These are phyloP conservation scores for Petrolisthes cinctipes DNA, from an alignment of 2,888 invertebrate genomes.

Conservation along the genomic window DNA sequence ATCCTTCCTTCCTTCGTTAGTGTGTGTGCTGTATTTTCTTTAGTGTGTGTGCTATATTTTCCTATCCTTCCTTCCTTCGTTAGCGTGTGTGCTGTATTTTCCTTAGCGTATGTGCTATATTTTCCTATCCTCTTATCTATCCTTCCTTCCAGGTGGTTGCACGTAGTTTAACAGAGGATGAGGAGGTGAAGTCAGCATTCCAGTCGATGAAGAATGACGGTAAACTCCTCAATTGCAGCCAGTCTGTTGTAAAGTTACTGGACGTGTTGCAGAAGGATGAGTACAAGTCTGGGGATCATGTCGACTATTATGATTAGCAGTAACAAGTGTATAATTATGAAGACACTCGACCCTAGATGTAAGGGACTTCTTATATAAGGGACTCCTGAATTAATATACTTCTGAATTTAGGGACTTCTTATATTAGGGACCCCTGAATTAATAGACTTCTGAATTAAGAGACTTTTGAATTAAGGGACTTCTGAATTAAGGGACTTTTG, in stretches of 20 bases:
- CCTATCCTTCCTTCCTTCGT: no score
- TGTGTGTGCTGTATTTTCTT: no score
- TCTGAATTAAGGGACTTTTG: no score
- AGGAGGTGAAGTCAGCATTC: conserved; percentile 76
- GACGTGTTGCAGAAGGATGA: conserved; percentile 78
- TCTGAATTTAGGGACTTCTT: no score
- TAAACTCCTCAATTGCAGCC: conserved; percentile 79
- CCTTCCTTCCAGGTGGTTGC: conserved; percentile 37
- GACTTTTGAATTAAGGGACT: no score
- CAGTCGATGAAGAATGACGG: conserved; percentile 76
- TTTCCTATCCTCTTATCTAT: no score
- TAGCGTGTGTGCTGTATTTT: no score
- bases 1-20: no score
- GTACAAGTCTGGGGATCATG: conserved; percentile 84
- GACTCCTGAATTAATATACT: neutral
- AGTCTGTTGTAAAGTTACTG: conserved; percentile 82
- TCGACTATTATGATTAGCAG: conserved; percentile 83
- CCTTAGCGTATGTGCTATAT: neutral
- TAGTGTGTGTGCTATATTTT: no score
- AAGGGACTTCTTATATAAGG: neutral
- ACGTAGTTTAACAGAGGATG: conserved; percentile 72
- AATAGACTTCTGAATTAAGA: no score
- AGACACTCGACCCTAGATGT: neutral
- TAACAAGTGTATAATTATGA: neutral
- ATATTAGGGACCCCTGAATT: no score